Evolutionary conservation across 2,113 vertebrate genomes (phyloP).

Genomic region (Apodemus sylvaticus): DNA sequence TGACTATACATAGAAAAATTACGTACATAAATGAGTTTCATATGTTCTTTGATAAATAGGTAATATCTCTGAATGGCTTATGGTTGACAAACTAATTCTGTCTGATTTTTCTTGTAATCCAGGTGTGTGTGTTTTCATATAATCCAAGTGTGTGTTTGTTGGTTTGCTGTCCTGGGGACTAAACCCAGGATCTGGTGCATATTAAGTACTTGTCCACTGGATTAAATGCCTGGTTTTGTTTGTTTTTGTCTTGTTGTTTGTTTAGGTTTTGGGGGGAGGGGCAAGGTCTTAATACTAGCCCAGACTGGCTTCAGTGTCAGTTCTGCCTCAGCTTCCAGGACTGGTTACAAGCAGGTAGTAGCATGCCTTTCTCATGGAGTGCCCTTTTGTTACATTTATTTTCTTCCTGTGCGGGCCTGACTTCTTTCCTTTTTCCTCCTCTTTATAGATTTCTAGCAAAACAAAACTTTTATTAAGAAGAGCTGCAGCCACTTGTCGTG

Average conservation of each 20-base stretch:
- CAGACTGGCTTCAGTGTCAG: background rate
- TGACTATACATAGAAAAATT: background rate
- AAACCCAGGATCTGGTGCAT: background rate
- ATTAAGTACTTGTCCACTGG: background rate
- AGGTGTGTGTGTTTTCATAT: background rate
- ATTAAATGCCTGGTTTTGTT: background rate
- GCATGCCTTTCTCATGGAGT: background rate
- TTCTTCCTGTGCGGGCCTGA: background rate
- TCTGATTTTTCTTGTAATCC: slow-evolving; percentile 17
- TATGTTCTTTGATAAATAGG: slow-evolving; percentile 16
- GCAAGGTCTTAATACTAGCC: background rate
- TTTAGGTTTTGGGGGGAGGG: no score
- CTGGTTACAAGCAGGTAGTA: background rate
- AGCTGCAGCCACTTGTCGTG: background rate
- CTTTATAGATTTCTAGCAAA: background rate
- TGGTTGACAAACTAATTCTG: slow-evolving; percentile 13
- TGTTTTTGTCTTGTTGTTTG: background rate
- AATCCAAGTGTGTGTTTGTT: background rate
- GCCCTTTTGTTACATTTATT: background rate
- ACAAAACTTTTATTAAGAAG: background rate
- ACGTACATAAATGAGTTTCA: background rate
- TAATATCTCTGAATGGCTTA: background rate
- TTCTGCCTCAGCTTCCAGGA: background rate
- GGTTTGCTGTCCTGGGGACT: background rate
- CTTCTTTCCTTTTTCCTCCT: background rate